phyloP scores from a whole-genome alignment of 2,888 invertebrate species.

The Chesias legatella region DNA sequence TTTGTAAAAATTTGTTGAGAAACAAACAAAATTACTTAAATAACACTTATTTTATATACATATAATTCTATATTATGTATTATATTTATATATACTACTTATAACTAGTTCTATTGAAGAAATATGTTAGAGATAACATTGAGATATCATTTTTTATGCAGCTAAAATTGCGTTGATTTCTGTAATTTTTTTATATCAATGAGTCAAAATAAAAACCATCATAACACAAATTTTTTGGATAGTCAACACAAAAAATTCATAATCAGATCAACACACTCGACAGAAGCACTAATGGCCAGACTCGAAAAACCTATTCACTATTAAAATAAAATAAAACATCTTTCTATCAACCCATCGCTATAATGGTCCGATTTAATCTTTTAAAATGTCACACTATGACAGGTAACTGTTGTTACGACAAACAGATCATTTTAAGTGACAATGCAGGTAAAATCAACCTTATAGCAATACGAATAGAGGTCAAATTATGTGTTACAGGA shows the following conservation, averaged over 20 bases:
- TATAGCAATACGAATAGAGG: slow-evolving; percentile 24
- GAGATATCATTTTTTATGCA: too few relatives aligned
- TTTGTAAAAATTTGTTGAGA: too few relatives aligned
- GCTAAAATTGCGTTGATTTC: too few relatives aligned
- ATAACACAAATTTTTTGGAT: too few relatives aligned
- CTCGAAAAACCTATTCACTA: slow-evolving; percentile 32
- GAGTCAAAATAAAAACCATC: too few relatives aligned
- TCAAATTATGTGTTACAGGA: slow-evolving; percentile 8
- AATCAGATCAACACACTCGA: slow-evolving; percentile 7
- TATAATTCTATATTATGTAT: too few relatives aligned
- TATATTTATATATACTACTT: too few relatives aligned
- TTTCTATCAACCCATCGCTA: slow-evolving; percentile 66
- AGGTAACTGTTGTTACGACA: slow-evolving; percentile 71
- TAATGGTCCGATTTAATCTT: slow-evolving; percentile 68
- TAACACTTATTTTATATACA: too few relatives aligned
- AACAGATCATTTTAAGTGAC: slow-evolving; percentile 34
- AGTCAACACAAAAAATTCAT: neutral
- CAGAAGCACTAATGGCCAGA: slow-evolving; percentile 16
- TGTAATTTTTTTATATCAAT: too few relatives aligned
- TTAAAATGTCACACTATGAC: slow-evolving; percentile 73
- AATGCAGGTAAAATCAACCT: slow-evolving; percentile 22
- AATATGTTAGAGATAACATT: too few relatives aligned
- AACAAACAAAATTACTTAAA: too few relatives aligned
- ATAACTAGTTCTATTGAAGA: too few relatives aligned
- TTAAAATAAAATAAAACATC: slow-evolving; percentile 54